Percentiles rank a stretch among this genome's conserved stretches.
Evolutionary conservation across 2,113 vertebrate genomes (phyloP).

Genomic region (Gorsachius goisagi): DNA sequence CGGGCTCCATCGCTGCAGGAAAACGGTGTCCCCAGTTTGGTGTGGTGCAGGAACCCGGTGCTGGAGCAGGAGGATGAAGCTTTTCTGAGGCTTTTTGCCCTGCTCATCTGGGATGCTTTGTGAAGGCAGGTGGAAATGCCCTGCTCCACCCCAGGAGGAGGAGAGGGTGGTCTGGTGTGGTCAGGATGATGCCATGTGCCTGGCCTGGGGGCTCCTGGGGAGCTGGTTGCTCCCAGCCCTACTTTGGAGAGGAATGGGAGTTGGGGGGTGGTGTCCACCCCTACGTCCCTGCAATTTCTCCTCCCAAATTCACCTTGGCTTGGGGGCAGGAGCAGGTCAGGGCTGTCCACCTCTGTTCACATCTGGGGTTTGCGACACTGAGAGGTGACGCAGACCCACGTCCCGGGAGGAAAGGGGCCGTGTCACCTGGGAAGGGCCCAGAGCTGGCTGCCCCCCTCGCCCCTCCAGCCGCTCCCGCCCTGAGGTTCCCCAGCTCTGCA

Average conservation of each 20-base stretch:
- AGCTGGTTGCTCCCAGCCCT: neutral
- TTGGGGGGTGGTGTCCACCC: too few relatives aligned
- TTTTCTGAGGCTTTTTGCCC: neutral
- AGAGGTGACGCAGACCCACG: rapidly evolving
- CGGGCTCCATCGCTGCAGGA: neutral
- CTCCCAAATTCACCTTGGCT: rapidly evolving
- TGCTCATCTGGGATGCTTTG: neutral
- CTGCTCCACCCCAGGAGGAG: rapidly evolving
- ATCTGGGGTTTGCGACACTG: neutral
- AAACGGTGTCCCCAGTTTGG: rapidly evolving
- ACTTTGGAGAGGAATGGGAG: neutral
- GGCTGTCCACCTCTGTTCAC: neutral
- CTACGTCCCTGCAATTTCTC: neutral
- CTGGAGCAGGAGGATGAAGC: neutral
- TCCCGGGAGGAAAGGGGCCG: neutral
- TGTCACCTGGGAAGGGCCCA: rapidly evolving
- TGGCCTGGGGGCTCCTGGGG: too few relatives aligned
- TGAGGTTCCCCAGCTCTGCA: neutral
- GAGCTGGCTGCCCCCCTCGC: neutral
- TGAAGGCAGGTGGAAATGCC: neutral
- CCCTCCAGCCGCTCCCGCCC: neutral
- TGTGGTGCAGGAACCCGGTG: neutral
- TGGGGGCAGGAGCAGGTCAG: neutral
- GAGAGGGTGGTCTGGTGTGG: neutral
- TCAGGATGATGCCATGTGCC: neutral